phyloP scores from a whole-genome alignment of 2,888 invertebrate species.

The Mimumesa dahlbomi region DNA sequence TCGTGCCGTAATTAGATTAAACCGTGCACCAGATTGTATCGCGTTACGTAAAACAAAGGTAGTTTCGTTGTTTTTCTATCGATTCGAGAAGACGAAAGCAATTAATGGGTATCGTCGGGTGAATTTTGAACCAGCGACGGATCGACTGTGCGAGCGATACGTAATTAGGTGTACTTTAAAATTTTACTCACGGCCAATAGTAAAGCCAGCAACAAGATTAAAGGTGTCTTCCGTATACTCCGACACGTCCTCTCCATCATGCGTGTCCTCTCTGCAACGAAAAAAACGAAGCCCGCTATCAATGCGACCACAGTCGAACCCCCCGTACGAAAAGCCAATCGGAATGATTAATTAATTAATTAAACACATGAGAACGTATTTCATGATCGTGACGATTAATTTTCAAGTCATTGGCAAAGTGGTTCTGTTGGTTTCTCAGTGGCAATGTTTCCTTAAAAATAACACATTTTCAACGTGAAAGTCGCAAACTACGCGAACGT shows the following conservation, averaged over 20 bases:
- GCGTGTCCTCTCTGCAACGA: slow-evolving; percentile 68
- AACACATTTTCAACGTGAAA: too few species aligned
- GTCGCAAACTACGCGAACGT: too few species aligned
- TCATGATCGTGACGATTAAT: not conserved
- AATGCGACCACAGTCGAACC: slow-evolving; percentile 14
- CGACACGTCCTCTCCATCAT: slow-evolving; percentile 79
- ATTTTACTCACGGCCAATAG: slow-evolving; percentile 76
- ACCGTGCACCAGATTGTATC: too few species aligned
- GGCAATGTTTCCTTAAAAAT: too few species aligned
- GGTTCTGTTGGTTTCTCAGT: too few species aligned
- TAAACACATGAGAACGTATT: not conserved
- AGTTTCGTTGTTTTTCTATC: too few species aligned
- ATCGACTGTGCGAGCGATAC: too few species aligned
- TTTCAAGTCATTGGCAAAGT: too few species aligned
- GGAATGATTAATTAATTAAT: not conserved
- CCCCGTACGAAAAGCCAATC: not conserved
- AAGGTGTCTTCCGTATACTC: slow-evolving; percentile 75
- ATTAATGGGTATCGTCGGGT: not conserved
- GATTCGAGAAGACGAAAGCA: too few species aligned
- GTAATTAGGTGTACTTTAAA: too few species aligned
- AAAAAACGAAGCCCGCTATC: slow-evolving; percentile 36
- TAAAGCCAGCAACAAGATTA: slow-evolving; percentile 73
- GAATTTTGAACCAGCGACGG: not conserved
- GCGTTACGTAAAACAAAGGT: too few species aligned
- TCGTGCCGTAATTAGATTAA: too few species aligned